phyloP scores from a whole-genome alignment of 2,888 invertebrate genomes.

The Noctua comes region DNA sequence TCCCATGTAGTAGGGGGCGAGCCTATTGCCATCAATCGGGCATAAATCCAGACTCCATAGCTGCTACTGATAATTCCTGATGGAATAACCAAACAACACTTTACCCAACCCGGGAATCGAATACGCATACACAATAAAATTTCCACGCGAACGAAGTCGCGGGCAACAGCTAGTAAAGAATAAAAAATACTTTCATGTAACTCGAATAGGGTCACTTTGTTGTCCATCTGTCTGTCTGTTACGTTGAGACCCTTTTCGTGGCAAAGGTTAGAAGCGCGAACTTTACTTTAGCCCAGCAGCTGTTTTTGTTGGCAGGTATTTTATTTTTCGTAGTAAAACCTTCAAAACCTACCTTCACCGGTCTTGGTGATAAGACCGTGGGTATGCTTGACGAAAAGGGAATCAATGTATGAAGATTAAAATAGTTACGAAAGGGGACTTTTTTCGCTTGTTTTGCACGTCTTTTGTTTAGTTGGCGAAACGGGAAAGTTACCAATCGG shows the following conservation, averaged over 20 bases:
- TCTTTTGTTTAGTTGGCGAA: neutral
- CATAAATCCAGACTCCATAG: no score
- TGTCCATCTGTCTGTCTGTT: neutral
- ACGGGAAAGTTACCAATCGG: neutral
- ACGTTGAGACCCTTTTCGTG: neutral
- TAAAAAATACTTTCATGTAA: neutral
- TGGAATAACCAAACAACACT: no score
- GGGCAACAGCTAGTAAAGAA: no score
- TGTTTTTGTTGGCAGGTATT: neutral
- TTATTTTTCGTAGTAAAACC: neutral
- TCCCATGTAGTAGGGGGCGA: no score
- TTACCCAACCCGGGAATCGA: no score
- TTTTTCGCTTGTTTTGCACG: neutral
- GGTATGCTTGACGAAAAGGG: neutral
- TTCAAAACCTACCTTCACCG: no score
- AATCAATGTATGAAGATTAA: neutral
- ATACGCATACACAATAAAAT: no score
- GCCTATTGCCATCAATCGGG: no score
- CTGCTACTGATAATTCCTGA: no score
- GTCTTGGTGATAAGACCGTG: neutral
- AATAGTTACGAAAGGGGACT: no score
- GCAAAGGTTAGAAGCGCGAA: neutral
- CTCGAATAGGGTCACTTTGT: neutral
- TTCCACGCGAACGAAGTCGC: no score
- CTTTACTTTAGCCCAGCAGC: neutral